These are phyloP conservation scores for Drymodes brunneopygia DNA, from an alignment of 2,113 vertebrate genomes.

Conservation along the genomic window DNA sequence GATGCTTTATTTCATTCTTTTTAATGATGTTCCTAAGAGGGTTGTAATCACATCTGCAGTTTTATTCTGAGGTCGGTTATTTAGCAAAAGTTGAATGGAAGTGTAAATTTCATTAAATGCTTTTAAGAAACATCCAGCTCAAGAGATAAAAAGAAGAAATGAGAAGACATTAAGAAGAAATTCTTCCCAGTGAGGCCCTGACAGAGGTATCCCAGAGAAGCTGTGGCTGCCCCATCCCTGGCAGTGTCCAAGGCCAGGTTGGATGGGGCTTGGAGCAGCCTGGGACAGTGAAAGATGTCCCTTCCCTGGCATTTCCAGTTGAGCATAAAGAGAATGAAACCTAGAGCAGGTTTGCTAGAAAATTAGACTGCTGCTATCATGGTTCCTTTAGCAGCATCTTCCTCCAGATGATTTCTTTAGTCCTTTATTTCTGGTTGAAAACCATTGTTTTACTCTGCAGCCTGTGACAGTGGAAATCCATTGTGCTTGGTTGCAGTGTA, in stretches of 20 bases:
- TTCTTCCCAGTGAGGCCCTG: not conserved
- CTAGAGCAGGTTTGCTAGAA: not conserved
- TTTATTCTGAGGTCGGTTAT: not conserved
- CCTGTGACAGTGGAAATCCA: not conserved
- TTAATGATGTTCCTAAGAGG: not conserved
- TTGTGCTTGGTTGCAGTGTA: not conserved
- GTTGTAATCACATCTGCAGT: not conserved
- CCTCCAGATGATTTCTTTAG: not conserved
- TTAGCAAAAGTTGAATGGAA: not conserved
- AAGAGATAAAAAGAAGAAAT: not conserved
- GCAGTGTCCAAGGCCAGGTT: not conserved
- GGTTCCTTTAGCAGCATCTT: not conserved
- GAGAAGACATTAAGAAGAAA: not conserved
- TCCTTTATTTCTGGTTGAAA: not conserved
- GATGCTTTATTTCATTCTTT: not conserved
- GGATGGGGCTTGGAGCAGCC: rapidly evolving
- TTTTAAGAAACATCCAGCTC: not conserved
- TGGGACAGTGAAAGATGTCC: not conserved
- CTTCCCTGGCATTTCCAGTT: not conserved
- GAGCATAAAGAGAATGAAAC: not conserved
- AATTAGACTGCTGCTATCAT: not conserved
- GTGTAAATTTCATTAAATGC: not conserved
- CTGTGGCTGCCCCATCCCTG: not conserved
- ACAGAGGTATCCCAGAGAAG: not conserved
- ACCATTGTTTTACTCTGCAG: not conserved